Percentiles rank a stretch among this genome's conserved stretches.
Conservation (phyloP, 2,113 vertebrate species). For the Lonchura striata region DNA sequence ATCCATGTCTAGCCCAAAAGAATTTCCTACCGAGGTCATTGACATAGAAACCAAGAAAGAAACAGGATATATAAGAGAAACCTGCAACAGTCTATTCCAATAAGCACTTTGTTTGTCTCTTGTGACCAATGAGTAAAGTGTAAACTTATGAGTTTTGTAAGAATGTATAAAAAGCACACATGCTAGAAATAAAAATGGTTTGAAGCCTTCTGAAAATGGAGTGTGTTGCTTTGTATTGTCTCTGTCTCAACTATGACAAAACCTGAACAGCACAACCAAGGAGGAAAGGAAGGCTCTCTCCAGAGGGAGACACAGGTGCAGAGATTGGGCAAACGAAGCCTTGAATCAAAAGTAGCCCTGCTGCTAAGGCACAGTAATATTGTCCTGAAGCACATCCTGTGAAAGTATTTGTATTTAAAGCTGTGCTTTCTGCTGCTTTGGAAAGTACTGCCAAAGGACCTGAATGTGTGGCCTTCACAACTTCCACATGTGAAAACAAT, state of each 20-base stretch:
- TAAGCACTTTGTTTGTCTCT: background rate
- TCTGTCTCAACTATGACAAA: background rate
- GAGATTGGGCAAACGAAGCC: background rate
- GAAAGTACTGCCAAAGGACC: background rate
- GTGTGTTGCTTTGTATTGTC: background rate
- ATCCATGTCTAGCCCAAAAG: background rate
- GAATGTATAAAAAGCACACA: no score
- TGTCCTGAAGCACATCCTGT: rapidly evolving
- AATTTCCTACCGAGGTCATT: background rate
- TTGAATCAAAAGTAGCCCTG: background rate
- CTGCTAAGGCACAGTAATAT: background rate
- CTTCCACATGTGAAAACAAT: background rate
- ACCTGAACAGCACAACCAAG: background rate
- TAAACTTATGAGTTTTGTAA: background rate
- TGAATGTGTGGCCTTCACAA: background rate
- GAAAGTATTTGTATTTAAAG: background rate
- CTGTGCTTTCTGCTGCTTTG: background rate
- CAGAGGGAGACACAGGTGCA: background rate
- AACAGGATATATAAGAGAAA: background rate
- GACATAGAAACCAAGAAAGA: background rate
- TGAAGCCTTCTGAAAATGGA: background rate
- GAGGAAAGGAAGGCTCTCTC: background rate
- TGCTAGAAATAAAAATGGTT: background rate
- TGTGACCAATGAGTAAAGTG: background rate
- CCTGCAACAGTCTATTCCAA: background rate